Percentiles rank a stretch among this genome's conserved stretches.
phyloP scores from a whole-genome alignment of 2,888 invertebrate genomes.

The Eupsilia transversa region DNA sequence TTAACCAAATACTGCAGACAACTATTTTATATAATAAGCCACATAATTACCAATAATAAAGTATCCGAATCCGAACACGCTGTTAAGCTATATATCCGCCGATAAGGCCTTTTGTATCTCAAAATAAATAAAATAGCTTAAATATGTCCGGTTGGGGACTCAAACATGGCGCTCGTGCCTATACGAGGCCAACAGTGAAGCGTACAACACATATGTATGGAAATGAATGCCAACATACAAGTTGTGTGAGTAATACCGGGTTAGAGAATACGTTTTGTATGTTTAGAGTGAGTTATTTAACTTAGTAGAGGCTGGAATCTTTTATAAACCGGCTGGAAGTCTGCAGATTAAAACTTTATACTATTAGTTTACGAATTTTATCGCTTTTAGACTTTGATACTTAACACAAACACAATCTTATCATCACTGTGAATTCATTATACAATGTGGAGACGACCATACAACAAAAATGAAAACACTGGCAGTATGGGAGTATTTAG shows the following conservation, averaged over 20 bases:
- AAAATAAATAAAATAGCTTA: slow-evolving; percentile 90
- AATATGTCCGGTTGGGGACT: slow-evolving; percentile 86
- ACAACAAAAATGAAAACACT: no score
- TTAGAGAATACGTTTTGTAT: slow-evolving; percentile 11
- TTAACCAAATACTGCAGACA: not conserved
- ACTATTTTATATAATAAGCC: not conserved
- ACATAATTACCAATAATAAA: slow-evolving; percentile 28
- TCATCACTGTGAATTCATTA: not conserved
- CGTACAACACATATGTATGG: slow-evolving; percentile 57
- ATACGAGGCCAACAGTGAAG: slow-evolving; percentile 45
- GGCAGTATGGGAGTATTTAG: no score
- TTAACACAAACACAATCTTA: not conserved
- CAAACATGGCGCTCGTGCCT: slow-evolving; percentile 72
- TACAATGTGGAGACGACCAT: no score
- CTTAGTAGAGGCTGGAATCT: no score
- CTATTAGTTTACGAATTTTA: not conserved
- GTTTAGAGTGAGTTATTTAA: not conserved
- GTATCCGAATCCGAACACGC: slow-evolving; percentile 72
- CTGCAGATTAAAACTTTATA: not conserved
- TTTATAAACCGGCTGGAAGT: not conserved
- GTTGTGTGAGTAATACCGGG: slow-evolving; percentile 38
- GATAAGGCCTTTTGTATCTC: slow-evolving; percentile 89
- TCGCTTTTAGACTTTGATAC: not conserved
- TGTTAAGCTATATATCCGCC: slow-evolving; percentile 82
- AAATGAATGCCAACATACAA: slow-evolving; percentile 53